phyloP scores from a whole-genome alignment of 2,797 vertebrate genomes.

The Notoglanidium macrostoma region DNA sequence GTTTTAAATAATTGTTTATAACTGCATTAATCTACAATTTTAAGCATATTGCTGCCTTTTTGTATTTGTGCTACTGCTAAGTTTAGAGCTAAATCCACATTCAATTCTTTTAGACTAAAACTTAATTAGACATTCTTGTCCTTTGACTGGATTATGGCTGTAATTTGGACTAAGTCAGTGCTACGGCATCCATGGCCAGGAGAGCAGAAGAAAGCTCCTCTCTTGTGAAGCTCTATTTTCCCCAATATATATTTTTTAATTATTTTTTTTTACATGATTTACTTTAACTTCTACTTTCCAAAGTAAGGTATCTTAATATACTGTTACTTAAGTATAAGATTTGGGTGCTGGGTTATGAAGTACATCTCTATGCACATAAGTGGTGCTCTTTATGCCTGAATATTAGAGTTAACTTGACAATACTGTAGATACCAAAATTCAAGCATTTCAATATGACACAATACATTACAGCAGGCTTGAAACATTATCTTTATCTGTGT shows the following conservation, averaged over 20 bases:
- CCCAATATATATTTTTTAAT: background rate
- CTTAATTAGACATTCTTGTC: background rate
- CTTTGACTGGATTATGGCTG: conserved; percentile 15
- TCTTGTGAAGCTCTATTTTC: background rate
- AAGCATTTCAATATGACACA: background rate
- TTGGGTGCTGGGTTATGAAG: background rate
- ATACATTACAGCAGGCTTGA: background rate
- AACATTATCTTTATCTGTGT: background rate
- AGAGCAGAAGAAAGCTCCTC: background rate
- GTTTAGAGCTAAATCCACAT: background rate
- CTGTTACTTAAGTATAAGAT: background rate
- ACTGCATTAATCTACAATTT: background rate
- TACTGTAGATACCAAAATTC: background rate
- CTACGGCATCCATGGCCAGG: background rate
- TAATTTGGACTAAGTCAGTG: background rate
- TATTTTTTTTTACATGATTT: background rate
- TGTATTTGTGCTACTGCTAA: background rate
- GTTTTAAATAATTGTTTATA: no score
- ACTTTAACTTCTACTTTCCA: background rate
- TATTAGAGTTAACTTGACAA: background rate
- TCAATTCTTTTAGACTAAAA: background rate
- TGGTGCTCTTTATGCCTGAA: background rate
- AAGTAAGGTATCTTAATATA: background rate
- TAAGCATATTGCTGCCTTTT: background rate
- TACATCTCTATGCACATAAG: background rate